Percentiles rank a stretch among this genome's conserved stretches.
These are phyloP conservation scores for Sciurus vulgaris DNA, from an alignment of 2,797 vertebrate genomes.

Conservation along the genomic window DNA sequence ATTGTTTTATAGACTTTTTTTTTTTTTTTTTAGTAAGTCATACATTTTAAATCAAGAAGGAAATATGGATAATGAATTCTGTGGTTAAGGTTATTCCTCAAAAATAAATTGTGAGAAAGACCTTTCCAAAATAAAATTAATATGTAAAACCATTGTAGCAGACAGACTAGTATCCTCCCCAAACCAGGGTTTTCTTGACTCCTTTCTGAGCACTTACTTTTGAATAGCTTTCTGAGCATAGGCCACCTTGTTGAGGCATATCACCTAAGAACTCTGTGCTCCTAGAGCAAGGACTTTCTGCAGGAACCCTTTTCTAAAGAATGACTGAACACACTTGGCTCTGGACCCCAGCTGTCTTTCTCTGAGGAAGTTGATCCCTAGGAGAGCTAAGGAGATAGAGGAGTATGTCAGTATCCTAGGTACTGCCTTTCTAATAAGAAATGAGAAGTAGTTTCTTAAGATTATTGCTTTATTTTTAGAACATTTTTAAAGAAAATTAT, in stretches of 20 bases:
- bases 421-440: neutral
- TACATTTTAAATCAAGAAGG: slow-evolving; percentile 19
- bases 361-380: neutral
- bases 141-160: neutral
- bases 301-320: neutral
- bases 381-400: neutral
- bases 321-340: neutral
- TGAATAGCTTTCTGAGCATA: neutral
- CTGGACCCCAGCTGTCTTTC: neutral
- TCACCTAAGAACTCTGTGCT: neutral
- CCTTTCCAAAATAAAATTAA: slow-evolving; percentile 41
- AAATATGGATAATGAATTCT: neutral
- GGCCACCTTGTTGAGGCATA: neutral
- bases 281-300: neutral
- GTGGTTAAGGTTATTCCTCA: slow-evolving; percentile 35
- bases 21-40: neutral
- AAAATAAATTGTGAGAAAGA: slow-evolving; percentile 8
- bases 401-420: neutral
- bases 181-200: neutral
- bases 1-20: slow-evolving; percentile 37
- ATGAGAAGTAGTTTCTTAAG: neutral
- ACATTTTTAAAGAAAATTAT: neutral
- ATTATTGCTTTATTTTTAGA: slow-evolving; percentile 17
- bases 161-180: neutral
- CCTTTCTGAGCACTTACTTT: neutral